Percentiles rank a stretch among this genome's conserved stretches.
phyloP scores from a whole-genome alignment of 2,888 invertebrate genomes.

The Tetranychus truncatus region DNA sequence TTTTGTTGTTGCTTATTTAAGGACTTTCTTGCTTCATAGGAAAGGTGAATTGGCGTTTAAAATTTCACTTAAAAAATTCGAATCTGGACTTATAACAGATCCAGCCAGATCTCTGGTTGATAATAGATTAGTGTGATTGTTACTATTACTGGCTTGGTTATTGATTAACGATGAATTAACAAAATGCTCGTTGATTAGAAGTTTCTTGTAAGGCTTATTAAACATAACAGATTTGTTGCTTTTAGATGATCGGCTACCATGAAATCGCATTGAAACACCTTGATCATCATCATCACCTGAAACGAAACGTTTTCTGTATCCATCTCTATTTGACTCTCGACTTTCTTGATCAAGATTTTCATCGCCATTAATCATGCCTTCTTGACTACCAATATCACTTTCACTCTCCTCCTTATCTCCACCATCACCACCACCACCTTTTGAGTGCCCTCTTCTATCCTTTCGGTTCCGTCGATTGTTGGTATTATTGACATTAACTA shows the following conservation, averaged over 20 bases:
- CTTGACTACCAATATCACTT: background rate
- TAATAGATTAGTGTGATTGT: background rate
- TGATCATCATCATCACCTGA: background rate
- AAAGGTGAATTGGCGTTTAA: slow-evolving; percentile 16
- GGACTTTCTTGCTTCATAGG: background rate
- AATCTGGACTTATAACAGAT: slow-evolving; percentile 8
- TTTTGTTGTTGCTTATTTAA: background rate
- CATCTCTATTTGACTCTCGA: too few relatives aligned
- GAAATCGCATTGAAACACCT: background rate
- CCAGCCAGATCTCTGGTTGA: background rate
- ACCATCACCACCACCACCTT: background rate
- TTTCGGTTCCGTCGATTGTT: background rate
- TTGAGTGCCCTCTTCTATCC: background rate
- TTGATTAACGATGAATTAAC: background rate
- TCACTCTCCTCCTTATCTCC: background rate
- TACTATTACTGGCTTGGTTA: background rate
- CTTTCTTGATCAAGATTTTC: too few relatives aligned
- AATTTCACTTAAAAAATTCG: slow-evolving; percentile 13
- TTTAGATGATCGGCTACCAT: background rate
- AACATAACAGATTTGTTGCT: background rate
- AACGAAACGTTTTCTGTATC: background rate
- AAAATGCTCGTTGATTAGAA: background rate
- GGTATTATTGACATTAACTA: background rate
- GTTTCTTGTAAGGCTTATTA: background rate
- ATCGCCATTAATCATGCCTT: too few relatives aligned